phyloP scores from a whole-genome alignment of 2,888 invertebrate genomes.

The Encarsia formosa region DNA sequence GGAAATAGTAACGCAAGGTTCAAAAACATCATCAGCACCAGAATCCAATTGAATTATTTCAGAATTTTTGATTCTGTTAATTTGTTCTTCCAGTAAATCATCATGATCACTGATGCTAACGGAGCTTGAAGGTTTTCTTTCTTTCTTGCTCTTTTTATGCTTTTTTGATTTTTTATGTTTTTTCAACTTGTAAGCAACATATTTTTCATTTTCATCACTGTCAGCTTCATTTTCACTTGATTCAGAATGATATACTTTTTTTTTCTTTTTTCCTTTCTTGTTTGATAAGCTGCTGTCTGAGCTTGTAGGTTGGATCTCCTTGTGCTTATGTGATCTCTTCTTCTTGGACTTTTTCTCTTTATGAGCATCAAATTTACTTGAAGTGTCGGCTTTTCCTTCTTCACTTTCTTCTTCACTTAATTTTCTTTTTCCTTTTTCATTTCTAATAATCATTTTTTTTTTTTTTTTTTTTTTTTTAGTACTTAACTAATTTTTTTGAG shows the following conservation, averaged over 20 bases:
- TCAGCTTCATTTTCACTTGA: background rate
- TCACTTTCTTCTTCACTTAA: background rate
- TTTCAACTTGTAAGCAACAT: slow-evolving; percentile 8
- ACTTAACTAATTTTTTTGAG: too few relatives aligned
- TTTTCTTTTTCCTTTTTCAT: slow-evolving; percentile 8
- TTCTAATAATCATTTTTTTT: slow-evolving; percentile 5
- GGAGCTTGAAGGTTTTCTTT: background rate
- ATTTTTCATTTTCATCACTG: background rate
- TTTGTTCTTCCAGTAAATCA: background rate
- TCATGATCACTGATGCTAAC: background rate
- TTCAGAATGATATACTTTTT: too few relatives aligned
- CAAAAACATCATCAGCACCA: background rate
- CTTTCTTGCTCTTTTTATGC: slow-evolving; percentile 3
- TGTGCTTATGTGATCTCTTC: too few relatives aligned
- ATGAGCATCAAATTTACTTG: too few relatives aligned
- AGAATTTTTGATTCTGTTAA: background rate
- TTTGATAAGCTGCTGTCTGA: too few relatives aligned
- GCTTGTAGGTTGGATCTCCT: too few relatives aligned
- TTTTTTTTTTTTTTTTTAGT: too few relatives aligned
- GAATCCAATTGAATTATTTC: background rate
- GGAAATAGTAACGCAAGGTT: background rate
- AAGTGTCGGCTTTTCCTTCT: too few relatives aligned
- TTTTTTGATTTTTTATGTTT: too few relatives aligned
- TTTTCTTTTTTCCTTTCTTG: too few relatives aligned
- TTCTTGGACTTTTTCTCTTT: too few relatives aligned